phyloP scores from a whole-genome alignment of 2,113 vertebrate species.

The Todiramphus saurophagus region DNA sequence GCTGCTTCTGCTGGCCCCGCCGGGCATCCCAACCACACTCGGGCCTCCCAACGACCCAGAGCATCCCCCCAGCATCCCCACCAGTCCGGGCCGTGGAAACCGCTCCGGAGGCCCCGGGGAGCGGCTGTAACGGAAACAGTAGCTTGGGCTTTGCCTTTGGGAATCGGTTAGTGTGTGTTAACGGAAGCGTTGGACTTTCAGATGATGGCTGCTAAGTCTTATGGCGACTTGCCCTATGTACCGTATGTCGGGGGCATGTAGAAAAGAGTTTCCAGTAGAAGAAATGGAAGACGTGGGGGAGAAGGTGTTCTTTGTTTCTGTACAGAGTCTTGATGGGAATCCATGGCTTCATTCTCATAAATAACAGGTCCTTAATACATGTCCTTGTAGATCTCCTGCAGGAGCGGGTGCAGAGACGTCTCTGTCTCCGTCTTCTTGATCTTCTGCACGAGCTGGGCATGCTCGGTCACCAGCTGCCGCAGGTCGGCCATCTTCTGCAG shows the following conservation, averaged over 20 bases:
- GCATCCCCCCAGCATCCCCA: background rate
- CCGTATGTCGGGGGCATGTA: background rate
- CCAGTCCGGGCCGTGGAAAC: rapidly evolving
- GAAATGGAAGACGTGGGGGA: slow-evolving; percentile 61
- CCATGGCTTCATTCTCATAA: slow-evolving; percentile 71
- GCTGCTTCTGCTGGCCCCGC: background rate
- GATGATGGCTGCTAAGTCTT: background rate
- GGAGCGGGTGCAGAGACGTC: slow-evolving; percentile 92
- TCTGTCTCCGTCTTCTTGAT: slow-evolving; percentile 97
- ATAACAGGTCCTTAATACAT: slow-evolving; percentile 87
- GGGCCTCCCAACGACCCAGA: background rate
- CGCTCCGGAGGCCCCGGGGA: background rate
- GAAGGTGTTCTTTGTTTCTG: slow-evolving; percentile 28
- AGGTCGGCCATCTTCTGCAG: slow-evolving; percentile 99
- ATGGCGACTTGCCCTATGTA: background rate
- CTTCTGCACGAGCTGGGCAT: slow-evolving; percentile 95
- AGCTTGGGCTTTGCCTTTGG: background rate
- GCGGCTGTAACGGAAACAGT: background rate
- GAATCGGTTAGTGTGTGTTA: slow-evolving; percentile 46
- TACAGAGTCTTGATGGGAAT: slow-evolving; percentile 49
- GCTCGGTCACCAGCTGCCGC: slow-evolving; percentile 95
- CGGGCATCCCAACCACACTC: background rate
- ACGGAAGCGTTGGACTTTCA: background rate
- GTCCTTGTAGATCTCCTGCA: slow-evolving; percentile 99
- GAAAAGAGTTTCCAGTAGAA: slow-evolving; percentile 57